Evolutionary conservation across 2,797 vertebrate species (phyloP).

Genomic region (Poeciliopsis gracilis): DNA sequence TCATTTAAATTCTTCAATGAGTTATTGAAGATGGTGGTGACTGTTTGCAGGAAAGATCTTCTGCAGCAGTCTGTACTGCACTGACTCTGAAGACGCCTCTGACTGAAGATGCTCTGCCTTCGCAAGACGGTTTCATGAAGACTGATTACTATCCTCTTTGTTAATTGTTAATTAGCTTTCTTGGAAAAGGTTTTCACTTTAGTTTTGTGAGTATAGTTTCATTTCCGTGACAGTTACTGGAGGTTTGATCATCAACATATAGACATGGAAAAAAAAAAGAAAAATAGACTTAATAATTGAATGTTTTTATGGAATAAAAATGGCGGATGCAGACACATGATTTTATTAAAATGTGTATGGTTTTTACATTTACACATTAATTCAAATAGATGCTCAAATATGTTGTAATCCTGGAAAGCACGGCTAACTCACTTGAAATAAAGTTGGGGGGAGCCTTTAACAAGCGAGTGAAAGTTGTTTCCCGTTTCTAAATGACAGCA

Average conservation of each 20-base stretch:
- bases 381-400: neutral
- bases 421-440: neutral
- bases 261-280: neutral
- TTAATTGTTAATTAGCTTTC: neutral
- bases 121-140: too few species aligned
- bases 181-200: neutral
- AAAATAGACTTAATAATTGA: too few species aligned
- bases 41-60: too few species aligned
- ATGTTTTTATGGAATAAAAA: neutral
- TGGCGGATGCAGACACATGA: neutral
- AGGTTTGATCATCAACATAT: neutral
- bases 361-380: neutral
- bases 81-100: too few species aligned
- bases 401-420: neutral
- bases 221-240: neutral
- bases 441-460: neutral
- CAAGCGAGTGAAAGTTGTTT: neutral
- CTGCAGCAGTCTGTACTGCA: too few species aligned
- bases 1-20: too few species aligned
- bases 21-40: too few species aligned
- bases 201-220: neutral
- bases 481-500: conserved; percentile 6
- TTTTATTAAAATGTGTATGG: neutral
- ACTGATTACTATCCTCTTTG: too few species aligned
- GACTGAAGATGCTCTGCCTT: too few species aligned